Conservation (phyloP, 2,797 vertebrate species). For the Allobates femoralis region DNA sequence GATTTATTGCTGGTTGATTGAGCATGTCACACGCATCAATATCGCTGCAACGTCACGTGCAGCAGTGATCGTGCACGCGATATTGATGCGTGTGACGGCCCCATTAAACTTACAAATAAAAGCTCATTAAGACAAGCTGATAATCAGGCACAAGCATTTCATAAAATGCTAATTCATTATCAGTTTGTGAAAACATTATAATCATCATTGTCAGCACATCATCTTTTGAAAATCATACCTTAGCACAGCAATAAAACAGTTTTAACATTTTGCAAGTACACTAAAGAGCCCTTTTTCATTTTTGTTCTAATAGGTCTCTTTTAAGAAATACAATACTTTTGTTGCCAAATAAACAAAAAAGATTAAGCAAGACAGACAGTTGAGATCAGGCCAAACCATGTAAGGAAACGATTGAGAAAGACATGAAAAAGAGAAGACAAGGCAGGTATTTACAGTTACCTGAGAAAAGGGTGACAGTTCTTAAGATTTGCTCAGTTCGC, state of each 20-base stretch:
- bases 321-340: conserved; percentile 12
- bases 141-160: too few relatives aligned
- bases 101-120: too few relatives aligned
- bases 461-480: not conserved
- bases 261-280: not conserved
- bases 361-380: conserved; percentile 38
- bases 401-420: conserved; percentile 26
- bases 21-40: too few relatives aligned
- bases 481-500: not conserved
- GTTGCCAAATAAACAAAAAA: conserved; percentile 19
- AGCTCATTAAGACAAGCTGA: too few relatives aligned
- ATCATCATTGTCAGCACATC: too few relatives aligned
- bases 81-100: too few relatives aligned
- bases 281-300: not conserved
- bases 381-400: conserved; percentile 15
- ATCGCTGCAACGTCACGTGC: too few relatives aligned
- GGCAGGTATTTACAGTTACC: conserved; percentile 8
- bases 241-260: not conserved
- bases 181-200: too few relatives aligned
- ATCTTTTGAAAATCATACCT: too few relatives aligned
- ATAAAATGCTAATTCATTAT: too few relatives aligned
- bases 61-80: too few relatives aligned
- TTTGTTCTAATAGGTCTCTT: not conserved
- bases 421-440: not conserved
- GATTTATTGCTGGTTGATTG: too few relatives aligned